Evolutionary conservation across 2,888 invertebrate genomes (phyloP), one percentile per base, ranked within the genome.

Genomic region (Meteorus colon): DNA sequence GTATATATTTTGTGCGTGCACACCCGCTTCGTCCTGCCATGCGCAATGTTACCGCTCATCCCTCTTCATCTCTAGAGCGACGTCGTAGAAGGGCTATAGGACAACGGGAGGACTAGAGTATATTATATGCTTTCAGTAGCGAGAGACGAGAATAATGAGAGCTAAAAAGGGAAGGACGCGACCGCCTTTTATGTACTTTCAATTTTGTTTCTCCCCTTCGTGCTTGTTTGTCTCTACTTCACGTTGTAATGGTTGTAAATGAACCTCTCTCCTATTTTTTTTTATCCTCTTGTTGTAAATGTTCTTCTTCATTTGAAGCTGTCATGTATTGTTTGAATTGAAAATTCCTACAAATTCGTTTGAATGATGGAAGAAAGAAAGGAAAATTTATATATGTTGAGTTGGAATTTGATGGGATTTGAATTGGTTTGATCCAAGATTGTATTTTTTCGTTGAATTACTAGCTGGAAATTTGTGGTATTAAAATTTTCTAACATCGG

Each of bases 31-130:
- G 41, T 55, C 48, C 48, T 29, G 48, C 19, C 45, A 14, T 66
- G 63, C 63, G 66, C 65, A 69, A 73, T 59, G 66, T 69, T 45
- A 51, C 51, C 71, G 45, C 60, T 73, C 16, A 48, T 62, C 69
- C 65, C 37, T 70, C 71, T 65, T 74, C 68, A 59, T 65, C 55
- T 65, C 59, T 68, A 51, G 27, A 27, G 29, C 41, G 51, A 59
- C 27, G 16, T 14, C 31, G 24, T 19, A 65, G 37, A 65, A 29
- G 34, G 19, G 24, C 48, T 48, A 6, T 48, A n/a, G 48, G 60
- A 65, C 16, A 12, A 31, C 34, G 62, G 10, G 59, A 10, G 66
- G 34, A 14, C 10, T 55, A 71, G 16, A n/a, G 48, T 16, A 14
- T n/a, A n/a, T 48, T 34, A 48, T n/a, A 16, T 48, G 48, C 48